Evolutionary conservation across 1,140 invertebrate genomes (phyloP).

Genomic region (Lordiphosa clarofinis): DNA sequence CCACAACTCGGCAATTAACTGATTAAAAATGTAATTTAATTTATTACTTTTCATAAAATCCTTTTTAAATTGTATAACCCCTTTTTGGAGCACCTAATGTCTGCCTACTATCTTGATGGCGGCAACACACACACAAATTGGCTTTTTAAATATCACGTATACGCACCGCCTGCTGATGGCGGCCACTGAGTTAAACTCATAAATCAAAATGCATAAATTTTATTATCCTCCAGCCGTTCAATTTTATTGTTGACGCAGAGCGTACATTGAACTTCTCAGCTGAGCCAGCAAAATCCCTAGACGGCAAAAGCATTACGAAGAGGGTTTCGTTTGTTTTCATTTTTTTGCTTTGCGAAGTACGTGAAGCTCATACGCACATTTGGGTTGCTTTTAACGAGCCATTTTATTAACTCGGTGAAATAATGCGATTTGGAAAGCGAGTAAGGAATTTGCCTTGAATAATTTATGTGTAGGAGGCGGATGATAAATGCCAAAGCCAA

Average conservation of each 20-base stretch:
- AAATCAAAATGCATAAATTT: slow-evolving; percentile 59
- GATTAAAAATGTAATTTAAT: slow-evolving; percentile 9
- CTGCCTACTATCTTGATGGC: not conserved
- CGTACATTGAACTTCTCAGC: slow-evolving; percentile 6
- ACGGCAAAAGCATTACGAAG: not conserved
- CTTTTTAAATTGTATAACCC: slow-evolving; percentile 13
- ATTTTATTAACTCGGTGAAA: slow-evolving; percentile 58
- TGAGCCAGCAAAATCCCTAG: slow-evolving; percentile 20
- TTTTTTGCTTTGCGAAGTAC: not conserved
- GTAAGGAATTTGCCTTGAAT: slow-evolving; percentile 36
- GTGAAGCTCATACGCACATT: slow-evolving; percentile 29
- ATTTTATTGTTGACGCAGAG: not conserved
- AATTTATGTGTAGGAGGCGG: slow-evolving; percentile 23
- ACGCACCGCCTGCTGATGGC: slow-evolving; percentile 42
- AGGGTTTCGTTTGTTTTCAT: slow-evolving; percentile 6
- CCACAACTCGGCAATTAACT: slow-evolving; percentile 3
- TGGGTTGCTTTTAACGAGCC: slow-evolving; percentile 41
- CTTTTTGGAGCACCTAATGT: slow-evolving; percentile 1
- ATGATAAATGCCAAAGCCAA: slow-evolving; percentile 24
- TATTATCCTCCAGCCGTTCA: slow-evolving; percentile 26
- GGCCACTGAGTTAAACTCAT: slow-evolving; percentile 25
- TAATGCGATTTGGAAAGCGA: slow-evolving; percentile 25
- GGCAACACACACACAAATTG: slow-evolving; percentile 16
- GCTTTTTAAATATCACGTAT: slow-evolving; percentile 37
- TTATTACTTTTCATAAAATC: slow-evolving; percentile 1